phyloP scores from a whole-genome alignment of 2,113 vertebrate genomes.

The Callopanchax toddi region DNA sequence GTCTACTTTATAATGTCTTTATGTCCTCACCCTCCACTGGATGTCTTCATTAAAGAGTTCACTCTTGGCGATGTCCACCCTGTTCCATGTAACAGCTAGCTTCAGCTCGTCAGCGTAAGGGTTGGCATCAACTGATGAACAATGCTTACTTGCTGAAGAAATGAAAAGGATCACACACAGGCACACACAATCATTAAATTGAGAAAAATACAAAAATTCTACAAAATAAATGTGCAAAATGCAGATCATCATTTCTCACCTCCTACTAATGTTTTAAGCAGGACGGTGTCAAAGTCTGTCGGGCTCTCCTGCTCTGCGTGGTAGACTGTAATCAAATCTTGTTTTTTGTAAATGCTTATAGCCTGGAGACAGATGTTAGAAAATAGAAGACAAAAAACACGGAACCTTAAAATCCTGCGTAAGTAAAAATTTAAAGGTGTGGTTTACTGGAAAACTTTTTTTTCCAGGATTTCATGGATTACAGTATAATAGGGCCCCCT shows the following conservation, averaged over 20 bases:
- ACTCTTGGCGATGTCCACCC: conserved; percentile 91
- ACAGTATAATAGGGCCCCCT: no score
- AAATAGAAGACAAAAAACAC: not conserved
- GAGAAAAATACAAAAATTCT: not conserved
- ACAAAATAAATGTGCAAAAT: not conserved
- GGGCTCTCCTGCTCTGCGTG: conserved; percentile 82
- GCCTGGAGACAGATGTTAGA: conserved; percentile 63
- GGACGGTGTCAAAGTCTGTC: conserved; percentile 88
- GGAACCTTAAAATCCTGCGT: no score
- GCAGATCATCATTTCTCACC: no score
- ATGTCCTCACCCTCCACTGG: conserved; percentile 83
- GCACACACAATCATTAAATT: not conserved
- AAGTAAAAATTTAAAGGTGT: no score
- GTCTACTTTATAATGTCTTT: not conserved
- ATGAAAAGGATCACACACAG: conserved; percentile 1
- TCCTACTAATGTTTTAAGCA: conserved; percentile 85
- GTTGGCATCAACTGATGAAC: conserved; percentile 63
- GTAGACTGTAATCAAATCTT: conserved; percentile 84
- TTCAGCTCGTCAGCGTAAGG: conserved; percentile 88
- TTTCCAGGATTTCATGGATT: no score
- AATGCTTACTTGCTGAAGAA: conserved; percentile 77
- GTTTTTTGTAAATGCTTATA: conserved; percentile 84
- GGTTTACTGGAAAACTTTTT: no score
- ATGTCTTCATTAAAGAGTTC: conserved; percentile 90
- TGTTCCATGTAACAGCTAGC: conserved; percentile 90